Evolutionary conservation across 2,797 vertebrate species (phyloP), one percentile per base, ranked within the genome.

Genomic region (Pogonophryne albipinna): DNA sequence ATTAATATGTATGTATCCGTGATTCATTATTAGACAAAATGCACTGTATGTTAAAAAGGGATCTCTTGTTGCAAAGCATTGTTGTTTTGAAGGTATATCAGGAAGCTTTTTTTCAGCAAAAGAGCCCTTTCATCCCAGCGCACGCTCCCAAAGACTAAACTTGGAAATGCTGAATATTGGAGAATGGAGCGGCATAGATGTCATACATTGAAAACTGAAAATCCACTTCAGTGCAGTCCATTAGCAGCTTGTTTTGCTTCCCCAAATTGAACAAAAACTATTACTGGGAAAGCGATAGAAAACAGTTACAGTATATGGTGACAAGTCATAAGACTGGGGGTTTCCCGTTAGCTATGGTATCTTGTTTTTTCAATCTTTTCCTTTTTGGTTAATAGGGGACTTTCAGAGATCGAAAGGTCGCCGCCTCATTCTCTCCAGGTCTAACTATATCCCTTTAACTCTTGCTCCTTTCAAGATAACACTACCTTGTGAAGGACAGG

Each of bases 391-490:
- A 71, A 67, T 38, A 4, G 5, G 17, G 6, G 45, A 31, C 72
- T 49, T 72, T 58, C 19, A 52, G 31, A 46, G 15, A 53, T 16
- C 19, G 53, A 55, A 67, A 27, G 45, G 57, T 64, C 16, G 56
- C 60, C 55, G 19, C 20, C 10, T 45, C 56, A 10, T n/a, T 46
- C 42, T 66, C 50, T 64, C 23, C 20, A 23, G 13, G 14, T 57
- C 23, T 38, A 47, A 49, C 16, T 52, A 10, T 47, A 57, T 44
- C 23, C 41, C 14, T 57, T 61, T 34, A 16, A n/a, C 0, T 17
- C 27, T 66, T 1, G n/a, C 10, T 60, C 8, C 20, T 63, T 71
- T 74, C 13, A 20, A 76, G 64, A 78, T 76, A 61, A 76, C 15
- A n/a, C 34, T 42, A 46, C 1, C 52, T 47, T 23, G n/a, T 56